Conservation (phyloP, 2,113 vertebrate species). For the Saguinus imperator region DNA sequence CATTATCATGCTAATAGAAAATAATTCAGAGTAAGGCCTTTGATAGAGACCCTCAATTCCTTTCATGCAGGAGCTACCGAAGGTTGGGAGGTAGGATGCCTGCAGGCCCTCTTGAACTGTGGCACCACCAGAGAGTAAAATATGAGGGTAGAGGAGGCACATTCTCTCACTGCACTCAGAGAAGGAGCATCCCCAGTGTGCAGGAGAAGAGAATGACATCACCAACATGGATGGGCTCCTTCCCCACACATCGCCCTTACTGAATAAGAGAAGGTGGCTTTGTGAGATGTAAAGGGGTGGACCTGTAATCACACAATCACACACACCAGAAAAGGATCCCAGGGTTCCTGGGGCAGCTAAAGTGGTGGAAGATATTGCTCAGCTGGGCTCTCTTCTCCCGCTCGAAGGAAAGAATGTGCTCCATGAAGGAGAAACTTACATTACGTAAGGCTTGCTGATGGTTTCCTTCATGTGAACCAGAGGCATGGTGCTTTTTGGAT, state of each 20-base stretch:
- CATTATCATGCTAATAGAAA: background rate
- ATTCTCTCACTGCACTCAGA: background rate
- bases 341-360: background rate
- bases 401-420: background rate
- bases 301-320: background rate
- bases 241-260: accelerated
- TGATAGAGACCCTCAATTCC: background rate
- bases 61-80: accelerated
- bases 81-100: background rate
- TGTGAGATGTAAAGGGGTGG: background rate
- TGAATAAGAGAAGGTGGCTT: too few relatives aligned
- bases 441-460: accelerated
- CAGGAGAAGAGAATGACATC: background rate
- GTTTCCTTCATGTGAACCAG: background rate
- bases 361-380: background rate
- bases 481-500: accelerated
- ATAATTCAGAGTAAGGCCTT: background rate
- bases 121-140: background rate
- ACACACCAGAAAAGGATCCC: background rate
- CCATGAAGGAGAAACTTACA: background rate
- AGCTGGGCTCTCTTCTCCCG: background rate
- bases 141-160: accelerated
- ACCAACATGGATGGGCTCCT: accelerated
- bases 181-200: accelerated
- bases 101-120: background rate